phyloP scores from a whole-genome alignment of 92 coral and sea anemone genomes.

The Bergia puertoricense region DNA sequence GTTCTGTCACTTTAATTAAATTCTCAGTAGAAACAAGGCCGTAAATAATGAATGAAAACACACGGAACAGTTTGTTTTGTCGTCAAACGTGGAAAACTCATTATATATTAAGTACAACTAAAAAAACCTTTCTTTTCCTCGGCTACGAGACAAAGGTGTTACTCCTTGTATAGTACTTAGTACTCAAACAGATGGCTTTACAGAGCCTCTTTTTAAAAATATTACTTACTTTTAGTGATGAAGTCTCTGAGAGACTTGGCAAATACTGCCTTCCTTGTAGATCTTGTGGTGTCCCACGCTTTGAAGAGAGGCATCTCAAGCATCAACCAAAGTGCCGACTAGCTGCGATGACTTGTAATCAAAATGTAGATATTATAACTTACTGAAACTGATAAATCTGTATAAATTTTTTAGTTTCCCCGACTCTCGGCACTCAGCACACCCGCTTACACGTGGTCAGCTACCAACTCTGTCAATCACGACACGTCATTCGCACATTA shows the following conservation, averaged over 20 bases:
- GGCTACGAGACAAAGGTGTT: neutral
- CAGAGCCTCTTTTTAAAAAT: constrained; percentile 2
- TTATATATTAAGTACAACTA: too few species aligned
- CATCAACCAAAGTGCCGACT: neutral
- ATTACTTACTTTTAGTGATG: neutral
- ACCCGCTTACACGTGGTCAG: neutral
- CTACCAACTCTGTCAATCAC: constrained; percentile 8
- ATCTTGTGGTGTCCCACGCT: constrained; percentile 8
- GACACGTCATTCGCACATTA: constrained; percentile 1
- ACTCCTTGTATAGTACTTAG: constrained; percentile 1
- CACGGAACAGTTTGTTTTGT: too few species aligned
- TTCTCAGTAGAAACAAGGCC: neutral
- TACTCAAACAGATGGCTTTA: neutral
- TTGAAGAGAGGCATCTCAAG: constrained; percentile 4
- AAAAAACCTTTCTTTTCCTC: too few species aligned
- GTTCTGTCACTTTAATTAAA: neutral
- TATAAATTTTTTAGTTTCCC: neutral
- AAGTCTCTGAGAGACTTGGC: constrained; percentile 9
- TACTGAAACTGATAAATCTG: too few species aligned
- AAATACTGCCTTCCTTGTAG: constrained; percentile 3
- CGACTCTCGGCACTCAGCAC: neutral
- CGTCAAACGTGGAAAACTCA: too few species aligned
- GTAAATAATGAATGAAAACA: too few species aligned
- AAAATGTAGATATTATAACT: neutral
- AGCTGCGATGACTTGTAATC: neutral